phyloP scores from a whole-genome alignment of 2,888 invertebrate species.

The Podabrus alpinus region DNA sequence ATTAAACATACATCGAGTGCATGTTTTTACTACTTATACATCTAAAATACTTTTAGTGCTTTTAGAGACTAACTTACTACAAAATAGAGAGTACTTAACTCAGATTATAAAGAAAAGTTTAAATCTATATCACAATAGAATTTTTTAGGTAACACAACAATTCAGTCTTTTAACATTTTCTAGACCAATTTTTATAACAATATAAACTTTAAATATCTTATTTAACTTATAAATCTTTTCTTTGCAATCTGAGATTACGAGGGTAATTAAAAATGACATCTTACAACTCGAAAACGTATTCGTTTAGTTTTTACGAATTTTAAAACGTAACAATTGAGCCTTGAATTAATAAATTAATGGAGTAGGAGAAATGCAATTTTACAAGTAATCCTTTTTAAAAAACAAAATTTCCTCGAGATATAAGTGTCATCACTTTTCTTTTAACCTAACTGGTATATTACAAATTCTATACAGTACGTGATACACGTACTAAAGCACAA shows the following conservation, averaged over 20 bases:
- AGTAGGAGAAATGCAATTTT: background rate
- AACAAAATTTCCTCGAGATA: background rate
- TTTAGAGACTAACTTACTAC: slow-evolving; percentile 6
- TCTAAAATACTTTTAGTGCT: slow-evolving; percentile 19
- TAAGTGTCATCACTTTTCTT: background rate
- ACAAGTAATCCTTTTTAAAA: background rate
- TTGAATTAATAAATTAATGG: background rate
- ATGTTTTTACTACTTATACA: slow-evolving; percentile 12
- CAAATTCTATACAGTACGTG: slow-evolving; percentile 7
- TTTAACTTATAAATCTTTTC: slow-evolving; percentile 4
- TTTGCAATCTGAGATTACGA: slow-evolving; percentile 3
- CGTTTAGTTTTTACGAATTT: background rate
- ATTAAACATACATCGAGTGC: background rate
- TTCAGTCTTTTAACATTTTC: slow-evolving; percentile 21
- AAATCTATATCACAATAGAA: slow-evolving; percentile 4
- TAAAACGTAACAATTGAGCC: background rate
- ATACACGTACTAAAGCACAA: slow-evolving; percentile 12
- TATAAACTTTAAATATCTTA: slow-evolving; percentile 7
- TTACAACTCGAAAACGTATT: background rate
- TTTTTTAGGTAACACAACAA: slow-evolving; percentile 19
- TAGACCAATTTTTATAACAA: slow-evolving; percentile 14
- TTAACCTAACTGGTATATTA: background rate
- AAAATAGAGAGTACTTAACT: slow-evolving; percentile 12
- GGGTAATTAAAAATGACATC: background rate
- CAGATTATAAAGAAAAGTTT: slow-evolving; percentile 4